Percentiles rank a stretch among this genome's conserved stretches.
These are phyloP conservation scores for Rhodeus uyekii DNA, from an alignment of 2,797 vertebrate genomes.

Conservation along the genomic window DNA sequence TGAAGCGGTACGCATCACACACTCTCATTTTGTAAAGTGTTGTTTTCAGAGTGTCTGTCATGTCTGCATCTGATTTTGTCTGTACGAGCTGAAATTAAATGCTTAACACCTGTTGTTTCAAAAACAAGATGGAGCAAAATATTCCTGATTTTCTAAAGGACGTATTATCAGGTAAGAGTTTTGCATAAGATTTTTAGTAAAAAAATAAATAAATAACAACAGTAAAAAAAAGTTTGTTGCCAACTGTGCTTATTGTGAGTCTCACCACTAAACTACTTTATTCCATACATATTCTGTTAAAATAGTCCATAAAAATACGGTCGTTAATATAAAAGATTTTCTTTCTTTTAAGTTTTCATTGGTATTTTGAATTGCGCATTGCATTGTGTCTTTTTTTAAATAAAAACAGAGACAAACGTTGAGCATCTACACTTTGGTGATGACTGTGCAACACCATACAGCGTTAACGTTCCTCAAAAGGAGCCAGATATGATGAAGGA, in stretches of 20 bases:
- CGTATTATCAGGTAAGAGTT: slow-evolving; percentile 71
- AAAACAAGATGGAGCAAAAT: slow-evolving; percentile 70
- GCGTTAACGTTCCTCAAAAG: slow-evolving; percentile 31
- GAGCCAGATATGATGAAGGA: slow-evolving; percentile 52
- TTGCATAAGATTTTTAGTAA: background rate
- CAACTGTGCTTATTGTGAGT: no score
- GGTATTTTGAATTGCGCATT: background rate
- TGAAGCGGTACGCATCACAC: slow-evolving; percentile 53
- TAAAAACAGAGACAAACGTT: slow-evolving; percentile 70
- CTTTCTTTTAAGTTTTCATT: no score
- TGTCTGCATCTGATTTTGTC: slow-evolving; percentile 10
- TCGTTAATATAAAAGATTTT: background rate
- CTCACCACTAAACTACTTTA: background rate
- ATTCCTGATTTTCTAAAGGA: slow-evolving; percentile 66
- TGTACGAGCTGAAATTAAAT: slow-evolving; percentile 27
- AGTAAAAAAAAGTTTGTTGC: background rate
- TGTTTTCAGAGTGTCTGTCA: slow-evolving; percentile 12
- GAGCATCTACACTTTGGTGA: slow-evolving; percentile 64
- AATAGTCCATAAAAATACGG: background rate
- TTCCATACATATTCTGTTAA: background rate
- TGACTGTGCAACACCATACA: no score
- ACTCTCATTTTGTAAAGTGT: slow-evolving; percentile 34
- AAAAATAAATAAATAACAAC: no score
- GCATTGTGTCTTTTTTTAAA: slow-evolving; percentile 28
- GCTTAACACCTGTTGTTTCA: slow-evolving; percentile 40